Conservation (phyloP, 1,140 invertebrate species). For the Drosophila parabipectinata region DNA sequence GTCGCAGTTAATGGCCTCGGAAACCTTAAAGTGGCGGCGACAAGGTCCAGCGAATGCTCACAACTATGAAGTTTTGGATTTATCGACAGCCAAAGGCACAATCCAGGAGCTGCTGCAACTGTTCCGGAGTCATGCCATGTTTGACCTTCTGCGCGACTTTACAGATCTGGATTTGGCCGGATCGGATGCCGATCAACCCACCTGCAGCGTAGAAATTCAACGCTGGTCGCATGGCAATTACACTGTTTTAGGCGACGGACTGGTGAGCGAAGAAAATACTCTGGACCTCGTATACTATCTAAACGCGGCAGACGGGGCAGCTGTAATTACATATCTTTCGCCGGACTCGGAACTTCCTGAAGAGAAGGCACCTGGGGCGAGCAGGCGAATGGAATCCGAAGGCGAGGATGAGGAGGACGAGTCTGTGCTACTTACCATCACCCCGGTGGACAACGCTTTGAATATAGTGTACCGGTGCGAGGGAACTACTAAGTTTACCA, state of each 20-base stretch:
- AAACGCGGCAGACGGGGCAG: slow-evolving; percentile 84
- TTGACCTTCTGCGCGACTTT: slow-evolving; percentile 86
- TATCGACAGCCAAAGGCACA: slow-evolving; percentile 80
- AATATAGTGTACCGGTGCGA: slow-evolving; percentile 88
- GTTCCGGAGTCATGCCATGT: slow-evolving; percentile 85
- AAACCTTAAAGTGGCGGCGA: slow-evolving; percentile 85
- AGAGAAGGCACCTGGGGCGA: slow-evolving; percentile 16
- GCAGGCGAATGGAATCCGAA: slow-evolving; percentile 8
- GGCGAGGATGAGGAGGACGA: slow-evolving; percentile 62
- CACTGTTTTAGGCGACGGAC: slow-evolving; percentile 82
- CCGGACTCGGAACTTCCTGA: slow-evolving; percentile 73
- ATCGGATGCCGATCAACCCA: slow-evolving; percentile 80
- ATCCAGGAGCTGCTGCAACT: slow-evolving; percentile 84
- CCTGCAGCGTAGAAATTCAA: slow-evolving; percentile 87
- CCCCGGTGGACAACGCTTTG: slow-evolving; percentile 87
- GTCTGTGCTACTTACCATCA: slow-evolving; percentile 84
- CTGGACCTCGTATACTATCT: slow-evolving; percentile 86
- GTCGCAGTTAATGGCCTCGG: slow-evolving; percentile 82
- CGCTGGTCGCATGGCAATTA: slow-evolving; percentile 88
- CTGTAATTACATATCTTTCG: slow-evolving; percentile 86
- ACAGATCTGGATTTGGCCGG: slow-evolving; percentile 87
- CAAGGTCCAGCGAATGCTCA: slow-evolving; percentile 87
- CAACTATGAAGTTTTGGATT: slow-evolving; percentile 86
- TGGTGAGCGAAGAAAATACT: slow-evolving; percentile 84
- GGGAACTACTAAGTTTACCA: slow-evolving; percentile 87